Conservation (phyloP, 1,140 invertebrate genomes). For the Wiebesia pumilae region DNA sequence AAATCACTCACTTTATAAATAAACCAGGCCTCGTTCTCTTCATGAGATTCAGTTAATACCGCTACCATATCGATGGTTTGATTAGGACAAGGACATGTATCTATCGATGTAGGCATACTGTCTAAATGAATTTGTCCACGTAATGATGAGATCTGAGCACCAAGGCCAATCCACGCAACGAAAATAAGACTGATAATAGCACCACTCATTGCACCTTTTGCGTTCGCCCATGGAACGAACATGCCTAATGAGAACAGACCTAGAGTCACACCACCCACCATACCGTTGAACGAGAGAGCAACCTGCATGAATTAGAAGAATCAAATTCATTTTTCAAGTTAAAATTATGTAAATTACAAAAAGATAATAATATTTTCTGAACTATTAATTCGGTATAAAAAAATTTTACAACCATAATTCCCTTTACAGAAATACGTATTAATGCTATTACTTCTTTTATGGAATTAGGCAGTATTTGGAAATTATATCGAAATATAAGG, state of each 20-base stretch:
- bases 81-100: constrained; percentile 73
- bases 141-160: constrained; percentile 79
- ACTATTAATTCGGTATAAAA: too few relatives aligned
- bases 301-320: constrained; percentile 73
- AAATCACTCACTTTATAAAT: constrained; percentile 62
- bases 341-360: too few relatives aligned
- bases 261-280: constrained; percentile 89
- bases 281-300: constrained; percentile 90
- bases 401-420: too few relatives aligned
- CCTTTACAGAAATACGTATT: too few relatives aligned
- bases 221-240: constrained; percentile 90
- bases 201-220: constrained; percentile 83
- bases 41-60: constrained; percentile 1
- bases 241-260: constrained; percentile 92
- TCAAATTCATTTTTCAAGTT: constrained; percentile 28
- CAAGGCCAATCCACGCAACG: constrained; percentile 84
- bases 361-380: too few relatives aligned
- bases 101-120: constrained; percentile 71
- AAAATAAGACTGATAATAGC: constrained; percentile 78
- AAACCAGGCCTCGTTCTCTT: constrained; percentile 52
- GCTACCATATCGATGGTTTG: not conserved
- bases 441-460: too few relatives aligned
- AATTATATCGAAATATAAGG: too few relatives aligned
- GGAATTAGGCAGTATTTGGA: too few relatives aligned
- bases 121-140: constrained; percentile 72